phyloP scores from a whole-genome alignment of 2,888 invertebrate species.

The Eretmocerus hayati region DNA sequence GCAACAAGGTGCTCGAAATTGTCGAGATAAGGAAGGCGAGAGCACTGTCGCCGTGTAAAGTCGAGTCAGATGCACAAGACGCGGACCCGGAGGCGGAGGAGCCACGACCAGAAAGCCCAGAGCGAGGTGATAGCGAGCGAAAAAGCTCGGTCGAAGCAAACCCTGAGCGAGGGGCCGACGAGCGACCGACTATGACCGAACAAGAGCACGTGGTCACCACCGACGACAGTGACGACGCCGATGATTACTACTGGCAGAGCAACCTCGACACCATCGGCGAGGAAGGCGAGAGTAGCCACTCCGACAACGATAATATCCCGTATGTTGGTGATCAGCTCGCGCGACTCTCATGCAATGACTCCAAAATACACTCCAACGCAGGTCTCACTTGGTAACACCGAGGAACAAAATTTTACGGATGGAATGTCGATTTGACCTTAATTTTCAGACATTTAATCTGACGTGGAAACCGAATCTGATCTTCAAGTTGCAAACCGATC shows the following conservation, averaged over 20 bases:
- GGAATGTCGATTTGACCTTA: too few species aligned
- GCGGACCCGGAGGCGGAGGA: neutral
- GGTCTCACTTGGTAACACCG: too few species aligned
- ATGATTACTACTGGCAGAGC: slow-evolving; percentile 44
- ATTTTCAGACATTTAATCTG: too few species aligned
- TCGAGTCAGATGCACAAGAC: neutral
- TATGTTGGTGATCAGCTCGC: too few species aligned
- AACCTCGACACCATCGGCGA: slow-evolving; percentile 64
- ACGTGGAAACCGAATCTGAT: too few species aligned
- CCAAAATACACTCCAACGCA: too few species aligned
- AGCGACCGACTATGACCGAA: neutral
- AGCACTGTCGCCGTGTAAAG: slow-evolving; percentile 3
- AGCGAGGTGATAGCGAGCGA: neutral
- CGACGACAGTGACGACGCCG: slow-evolving; percentile 39
- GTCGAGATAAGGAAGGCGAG: slow-evolving; percentile 38
- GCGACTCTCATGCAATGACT: too few species aligned
- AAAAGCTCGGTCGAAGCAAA: neutral
- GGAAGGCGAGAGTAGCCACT: slow-evolving; percentile 52
- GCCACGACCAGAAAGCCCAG: neutral
- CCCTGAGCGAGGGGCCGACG: neutral
- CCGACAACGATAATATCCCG: slow-evolving; percentile 38
- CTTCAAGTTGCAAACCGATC: too few species aligned
- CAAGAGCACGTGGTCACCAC: neutral
- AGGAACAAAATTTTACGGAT: too few species aligned
- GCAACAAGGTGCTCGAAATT: slow-evolving; percentile 38